Conservation (phyloP, 2,888 invertebrate genomes). For the Microplitis deprimator region DNA sequence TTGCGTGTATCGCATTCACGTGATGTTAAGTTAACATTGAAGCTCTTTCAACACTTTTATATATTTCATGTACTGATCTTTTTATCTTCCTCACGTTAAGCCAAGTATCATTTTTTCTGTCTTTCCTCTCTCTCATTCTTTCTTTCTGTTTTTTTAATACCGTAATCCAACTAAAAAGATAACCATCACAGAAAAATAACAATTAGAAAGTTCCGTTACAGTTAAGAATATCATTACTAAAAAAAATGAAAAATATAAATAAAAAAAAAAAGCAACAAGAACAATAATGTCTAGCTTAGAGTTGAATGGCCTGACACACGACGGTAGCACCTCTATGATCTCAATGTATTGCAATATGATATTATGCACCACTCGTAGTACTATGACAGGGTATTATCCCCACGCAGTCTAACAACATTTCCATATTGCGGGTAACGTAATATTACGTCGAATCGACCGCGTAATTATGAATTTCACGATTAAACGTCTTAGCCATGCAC, state of each 20-base stretch:
- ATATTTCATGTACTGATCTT: conserved; percentile 11
- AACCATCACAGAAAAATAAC: background rate
- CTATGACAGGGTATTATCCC: conserved; percentile 71
- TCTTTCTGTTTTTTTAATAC: background rate
- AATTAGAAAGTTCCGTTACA: background rate
- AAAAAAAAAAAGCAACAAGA: background rate
- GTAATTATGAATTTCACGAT: conserved; percentile 64
- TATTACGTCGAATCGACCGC: conserved; percentile 68
- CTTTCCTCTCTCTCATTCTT: background rate
- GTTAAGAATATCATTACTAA: background rate
- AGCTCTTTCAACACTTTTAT: conserved; percentile 1
- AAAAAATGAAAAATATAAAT: background rate
- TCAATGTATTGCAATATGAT: conserved; percentile 68
- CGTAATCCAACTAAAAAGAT: background rate
- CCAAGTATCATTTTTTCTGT: background rate
- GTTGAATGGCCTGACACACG: conserved; percentile 24
- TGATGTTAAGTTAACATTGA: conserved; percentile 6
- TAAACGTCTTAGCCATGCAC: conserved; percentile 55
- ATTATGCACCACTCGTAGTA: conserved; percentile 66
- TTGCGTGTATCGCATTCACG: conserved; percentile 13
- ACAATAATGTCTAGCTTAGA: background rate
- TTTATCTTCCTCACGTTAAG: background rate
- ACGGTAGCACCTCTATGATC: conserved; percentile 54
- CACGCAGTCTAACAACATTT: conserved; percentile 68
- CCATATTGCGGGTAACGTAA: conserved; percentile 68